Evolutionary conservation across 2,113 vertebrate genomes (phyloP).

Genomic region (Callaeas wilsoni): DNA sequence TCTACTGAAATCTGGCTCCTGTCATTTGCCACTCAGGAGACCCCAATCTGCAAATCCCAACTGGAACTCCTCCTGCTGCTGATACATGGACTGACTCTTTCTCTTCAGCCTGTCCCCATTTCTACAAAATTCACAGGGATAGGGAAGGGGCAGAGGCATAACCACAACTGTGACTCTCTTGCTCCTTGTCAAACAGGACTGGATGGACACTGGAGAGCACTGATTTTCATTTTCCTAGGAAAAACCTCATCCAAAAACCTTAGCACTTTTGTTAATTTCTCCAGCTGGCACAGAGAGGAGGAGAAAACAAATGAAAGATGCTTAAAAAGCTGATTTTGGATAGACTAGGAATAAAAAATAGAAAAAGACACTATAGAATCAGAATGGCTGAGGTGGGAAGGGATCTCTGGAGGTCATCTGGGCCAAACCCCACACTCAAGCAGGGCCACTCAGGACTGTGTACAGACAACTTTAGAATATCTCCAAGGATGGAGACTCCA

Average conservation of each 20-base stretch:
- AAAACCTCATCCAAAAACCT: not conserved
- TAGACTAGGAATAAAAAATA: not conserved
- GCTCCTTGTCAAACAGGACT: not conserved
- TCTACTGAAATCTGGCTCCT: not conserved
- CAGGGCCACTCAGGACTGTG: fast-evolving
- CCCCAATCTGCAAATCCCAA: not conserved
- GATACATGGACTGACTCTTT: not conserved
- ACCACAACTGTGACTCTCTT: not conserved
- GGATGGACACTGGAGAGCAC: not conserved
- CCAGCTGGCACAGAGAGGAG: not conserved
- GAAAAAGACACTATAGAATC: not conserved
- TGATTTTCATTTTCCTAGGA: not conserved
- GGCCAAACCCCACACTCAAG: fast-evolving
- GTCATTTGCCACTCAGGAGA: not conserved
- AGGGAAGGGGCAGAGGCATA: not conserved
- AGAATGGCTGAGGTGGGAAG: not conserved
- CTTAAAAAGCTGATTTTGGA: not conserved
- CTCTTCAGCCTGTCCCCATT: not conserved
- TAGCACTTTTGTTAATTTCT: not conserved
- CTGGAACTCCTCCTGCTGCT: not conserved
- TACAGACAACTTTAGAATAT: not conserved
- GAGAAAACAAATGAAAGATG: not conserved
- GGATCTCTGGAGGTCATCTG: not conserved
- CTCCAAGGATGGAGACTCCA: not conserved
- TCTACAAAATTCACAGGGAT: not conserved